phyloP scores from a whole-genome alignment of 2,888 invertebrate genomes.

The Temnothorax rugatulus region DNA sequence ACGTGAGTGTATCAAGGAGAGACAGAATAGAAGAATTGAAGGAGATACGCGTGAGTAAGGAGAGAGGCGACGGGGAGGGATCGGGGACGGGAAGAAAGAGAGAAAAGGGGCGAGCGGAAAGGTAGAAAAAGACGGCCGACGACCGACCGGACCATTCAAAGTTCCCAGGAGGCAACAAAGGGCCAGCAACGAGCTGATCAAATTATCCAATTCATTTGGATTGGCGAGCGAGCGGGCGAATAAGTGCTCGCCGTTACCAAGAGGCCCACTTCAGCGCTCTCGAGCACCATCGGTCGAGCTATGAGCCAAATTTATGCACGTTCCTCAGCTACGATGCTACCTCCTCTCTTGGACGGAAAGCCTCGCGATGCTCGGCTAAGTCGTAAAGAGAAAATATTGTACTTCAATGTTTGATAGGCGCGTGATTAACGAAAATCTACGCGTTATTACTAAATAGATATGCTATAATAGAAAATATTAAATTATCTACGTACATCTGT shows the following conservation, averaged over 20 bases:
- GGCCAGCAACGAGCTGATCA: constrained; percentile 86
- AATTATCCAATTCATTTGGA: constrained; percentile 86
- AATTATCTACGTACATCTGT: neutral
- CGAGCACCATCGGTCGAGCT: constrained; percentile 80
- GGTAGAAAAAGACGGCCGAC: constrained; percentile 82
- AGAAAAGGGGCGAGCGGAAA: constrained; percentile 67
- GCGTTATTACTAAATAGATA: neutral
- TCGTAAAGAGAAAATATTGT: neutral
- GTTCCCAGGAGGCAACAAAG: constrained; percentile 86
- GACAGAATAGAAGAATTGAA: constrained; percentile 56
- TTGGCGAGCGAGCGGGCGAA: constrained; percentile 85
- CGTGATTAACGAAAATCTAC: neutral
- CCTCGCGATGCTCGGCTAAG: constrained; percentile 23
- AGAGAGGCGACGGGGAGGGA: constrained; percentile 55
- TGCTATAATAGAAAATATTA: neutral
- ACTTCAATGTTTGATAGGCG: neutral
- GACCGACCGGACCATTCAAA: constrained; percentile 84
- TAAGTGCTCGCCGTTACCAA: constrained; percentile 84
- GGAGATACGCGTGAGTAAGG: constrained; percentile 58
- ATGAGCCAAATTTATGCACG: constrained; percentile 83
- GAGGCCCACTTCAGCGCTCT: constrained; percentile 81
- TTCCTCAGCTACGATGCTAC: constrained; percentile 68
- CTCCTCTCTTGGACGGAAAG: neutral
- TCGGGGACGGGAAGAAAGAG: constrained; percentile 50
- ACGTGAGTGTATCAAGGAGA: constrained; percentile 61